Percentiles rank a stretch among this genome's conserved stretches.
Evolutionary conservation across 2,888 invertebrate genomes (phyloP).

Genomic region (Macropis europaea): DNA sequence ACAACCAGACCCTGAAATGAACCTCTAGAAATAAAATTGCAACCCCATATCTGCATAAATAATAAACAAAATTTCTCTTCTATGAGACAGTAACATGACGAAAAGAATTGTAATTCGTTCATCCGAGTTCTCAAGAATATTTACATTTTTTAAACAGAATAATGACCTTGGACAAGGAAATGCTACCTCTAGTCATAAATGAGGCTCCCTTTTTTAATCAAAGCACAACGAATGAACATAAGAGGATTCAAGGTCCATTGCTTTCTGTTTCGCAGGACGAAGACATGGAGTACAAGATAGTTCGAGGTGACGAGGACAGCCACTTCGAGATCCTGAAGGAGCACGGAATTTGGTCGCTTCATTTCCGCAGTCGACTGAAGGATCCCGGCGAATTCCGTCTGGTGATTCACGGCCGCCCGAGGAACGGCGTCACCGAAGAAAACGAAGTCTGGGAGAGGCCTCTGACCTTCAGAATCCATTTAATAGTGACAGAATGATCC

Average conservation of each 20-base stretch:
- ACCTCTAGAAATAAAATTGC: too few relatives aligned
- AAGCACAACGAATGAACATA: too few relatives aligned
- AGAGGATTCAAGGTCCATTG: too few relatives aligned
- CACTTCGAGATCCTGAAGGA: constrained; percentile 83
- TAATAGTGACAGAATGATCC: constrained; percentile 80
- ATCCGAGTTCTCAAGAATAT: too few relatives aligned
- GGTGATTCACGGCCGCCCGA: constrained; percentile 81
- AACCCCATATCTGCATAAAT: too few relatives aligned
- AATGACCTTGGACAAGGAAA: too few relatives aligned
- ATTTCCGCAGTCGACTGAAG: constrained; percentile 82
- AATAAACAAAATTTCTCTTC: too few relatives aligned
- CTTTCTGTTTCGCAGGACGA: constrained; percentile 74
- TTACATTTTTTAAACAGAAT: too few relatives aligned
- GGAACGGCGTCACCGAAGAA: constrained; percentile 67
- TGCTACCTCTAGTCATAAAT: too few relatives aligned
- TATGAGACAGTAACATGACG: too few relatives aligned
- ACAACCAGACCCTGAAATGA: too few relatives aligned
- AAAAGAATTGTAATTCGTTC: too few relatives aligned
- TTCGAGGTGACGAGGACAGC: constrained; percentile 82
- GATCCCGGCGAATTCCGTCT: constrained; percentile 82
- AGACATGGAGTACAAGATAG: constrained; percentile 82
- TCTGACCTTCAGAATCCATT: constrained; percentile 81
- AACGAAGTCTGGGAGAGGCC: constrained; percentile 82
- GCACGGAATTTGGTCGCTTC: constrained; percentile 83
- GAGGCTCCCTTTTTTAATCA: background rate